Evolutionary conservation across 1,140 invertebrate genomes (phyloP), one percentile per base, ranked within the genome.

Genomic region (Listronotus bonariensis): DNA sequence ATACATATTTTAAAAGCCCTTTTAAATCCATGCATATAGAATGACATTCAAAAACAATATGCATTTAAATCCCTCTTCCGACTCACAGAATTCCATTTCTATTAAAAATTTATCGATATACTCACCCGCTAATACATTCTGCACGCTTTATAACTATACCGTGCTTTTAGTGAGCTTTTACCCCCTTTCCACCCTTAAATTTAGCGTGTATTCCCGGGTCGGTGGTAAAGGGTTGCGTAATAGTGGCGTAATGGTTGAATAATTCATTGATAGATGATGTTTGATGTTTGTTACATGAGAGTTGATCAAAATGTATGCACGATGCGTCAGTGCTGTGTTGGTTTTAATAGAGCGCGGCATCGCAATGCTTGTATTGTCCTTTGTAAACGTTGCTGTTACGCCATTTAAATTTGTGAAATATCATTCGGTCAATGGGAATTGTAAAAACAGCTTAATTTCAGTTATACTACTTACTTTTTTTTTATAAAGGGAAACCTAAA

Each of bases 181-280:
- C 51, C 18, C 43, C 38, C 55, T 18, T 57, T 14, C 57, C 34
- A 43, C 60, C 60, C 40, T 62, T 40, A 62, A 62, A 62, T 43
- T 14, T 46, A 46, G 20, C 60, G 52, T 54, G 20, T 26, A 55
- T 52, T 56, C 42, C 48, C 61, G 12, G 42, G 11, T 17, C 42
- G 14, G 11, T 20, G 63, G 42, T 65, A 58, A 65, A 65, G 63
- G 63, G 63, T 65, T 65, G 55, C 45, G 55, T 43, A 58, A 58
- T 58, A 41, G 55, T 58, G 55, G 42, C 52, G 55, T 65, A 57
- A 65, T 58, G 63, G 63, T 20, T 52, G 63, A 65, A 65, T 65
- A 65, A 65, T 65, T 65, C 63, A 65, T 65, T 55, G 63, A 65
- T 58, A 52, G 63, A 54, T 20, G 40, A 65, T 65, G 63, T 65